Base-by-base conservation (phyloP, 2,797 vertebrate genomes). In the Syngnathus acus region DNA sequence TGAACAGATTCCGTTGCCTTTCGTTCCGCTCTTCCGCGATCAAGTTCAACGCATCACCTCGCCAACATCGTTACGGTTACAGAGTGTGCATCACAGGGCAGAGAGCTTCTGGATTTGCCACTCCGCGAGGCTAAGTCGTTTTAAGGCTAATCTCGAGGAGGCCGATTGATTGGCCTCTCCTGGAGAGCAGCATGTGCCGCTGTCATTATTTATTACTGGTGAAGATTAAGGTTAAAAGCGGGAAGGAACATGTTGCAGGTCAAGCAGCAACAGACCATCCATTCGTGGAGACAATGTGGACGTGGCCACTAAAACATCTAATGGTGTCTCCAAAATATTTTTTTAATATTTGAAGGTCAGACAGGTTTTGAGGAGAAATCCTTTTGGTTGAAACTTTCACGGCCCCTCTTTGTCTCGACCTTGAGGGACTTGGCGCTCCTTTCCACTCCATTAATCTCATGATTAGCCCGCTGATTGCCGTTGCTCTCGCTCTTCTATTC, bases 131-230 rank as follows among this genome's bases (percentile, higher is more conserved):
- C 84, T 92, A 94, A 94, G 92, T 89, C 88, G 88, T 92, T 32
- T 94, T 92, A 93, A 82, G 75, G 81, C 85, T 93, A 94, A 94
- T 94, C 94, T 91, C 37, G 6, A 90, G 86, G 82, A 91, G 89
- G 84, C 88, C 89, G 85, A 90, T 90, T 91, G 91, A 92, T 93
- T 93, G 90, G 86, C 90, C 87, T 89, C 76, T 64, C 78, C 48
- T 55, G 81, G 78, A 82, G 82, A 80, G 85, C 82, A 85, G 87
- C 92, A 90, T 92, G 91, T 93, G 91, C 87, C 86, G 73, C 91
- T 93, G 92, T 93, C 93, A 91, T 75, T 89, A 83, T 90, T 86
- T 93, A 89, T 93, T 92, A 92, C 84, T 71, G 65, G 70, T 58
- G 80, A 80, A 86, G 87, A 90, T 92, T 86, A 78, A 67, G 69